Percentiles rank a stretch among this genome's conserved stretches.
Conservation (phyloP, 2,113 vertebrate genomes). For the Phrynosoma blainvillii region DNA sequence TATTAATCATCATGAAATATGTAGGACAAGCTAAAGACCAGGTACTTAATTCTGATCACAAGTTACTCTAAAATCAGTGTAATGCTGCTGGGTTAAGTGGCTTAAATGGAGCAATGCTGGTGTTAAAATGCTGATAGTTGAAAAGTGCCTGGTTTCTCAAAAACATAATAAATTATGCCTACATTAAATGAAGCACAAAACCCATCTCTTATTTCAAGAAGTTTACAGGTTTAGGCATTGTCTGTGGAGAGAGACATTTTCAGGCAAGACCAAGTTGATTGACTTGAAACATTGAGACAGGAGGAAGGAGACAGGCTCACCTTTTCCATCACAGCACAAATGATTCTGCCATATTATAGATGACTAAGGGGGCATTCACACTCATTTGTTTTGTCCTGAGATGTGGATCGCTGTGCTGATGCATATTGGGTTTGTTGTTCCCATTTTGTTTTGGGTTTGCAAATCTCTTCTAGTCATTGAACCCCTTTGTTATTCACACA, state of each 20-base stretch:
- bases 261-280: not conserved
- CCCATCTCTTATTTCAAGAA: not conserved
- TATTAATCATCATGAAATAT: conserved; percentile 21
- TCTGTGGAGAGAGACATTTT: too few relatives aligned
- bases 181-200: not conserved
- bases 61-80: not conserved
- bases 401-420: too few relatives aligned
- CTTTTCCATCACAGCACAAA: not conserved
- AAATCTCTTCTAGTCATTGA: too few relatives aligned
- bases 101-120: conserved; percentile 14
- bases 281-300: not conserved
- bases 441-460: too few relatives aligned
- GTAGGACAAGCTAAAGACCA: conserved; percentile 18
- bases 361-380: too few relatives aligned
- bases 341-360: not conserved
- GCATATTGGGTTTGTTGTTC: too few relatives aligned
- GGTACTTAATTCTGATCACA: conserved; percentile 28
- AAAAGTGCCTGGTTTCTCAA: not conserved
- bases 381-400: too few relatives aligned
- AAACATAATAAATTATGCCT: too few relatives aligned
- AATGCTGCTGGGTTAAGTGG: not conserved
- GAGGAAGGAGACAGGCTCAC: not conserved
- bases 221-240: not conserved
- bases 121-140: conserved; percentile 4
- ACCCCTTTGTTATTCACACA: too few relatives aligned